Evolutionary conservation across 1,140 invertebrate species (phyloP).

Genomic region (Drosophila baimaii): DNA sequence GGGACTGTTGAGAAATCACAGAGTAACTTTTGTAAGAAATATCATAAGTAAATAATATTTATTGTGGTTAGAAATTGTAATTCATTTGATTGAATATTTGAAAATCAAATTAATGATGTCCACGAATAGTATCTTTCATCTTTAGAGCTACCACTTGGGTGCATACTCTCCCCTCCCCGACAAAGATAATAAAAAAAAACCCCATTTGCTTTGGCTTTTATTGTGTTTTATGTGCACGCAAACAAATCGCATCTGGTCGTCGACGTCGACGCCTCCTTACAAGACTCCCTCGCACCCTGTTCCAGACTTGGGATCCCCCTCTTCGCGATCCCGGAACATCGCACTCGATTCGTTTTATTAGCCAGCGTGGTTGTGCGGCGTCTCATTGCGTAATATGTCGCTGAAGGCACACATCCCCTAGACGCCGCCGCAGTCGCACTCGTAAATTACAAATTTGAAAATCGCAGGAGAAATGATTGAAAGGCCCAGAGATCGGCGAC

Average conservation of each 20-base stretch:
- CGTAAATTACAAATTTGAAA: conserved; percentile 72
- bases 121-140: conserved; percentile 9
- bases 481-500: conserved; percentile 52
- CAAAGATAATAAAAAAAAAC: conserved; percentile 14
- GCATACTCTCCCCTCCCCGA: neutral
- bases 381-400: conserved; percentile 81
- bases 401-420: conserved; percentile 45
- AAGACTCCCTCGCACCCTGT: neutral
- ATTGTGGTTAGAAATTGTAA: neutral
- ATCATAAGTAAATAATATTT: neutral
- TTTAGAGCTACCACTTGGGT: conserved; percentile 15
- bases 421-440: conserved; percentile 37
- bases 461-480: conserved; percentile 74
- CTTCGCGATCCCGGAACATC: neutral
- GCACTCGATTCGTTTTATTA: conserved; percentile 70
- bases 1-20: neutral
- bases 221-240: conserved; percentile 38
- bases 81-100: neutral
- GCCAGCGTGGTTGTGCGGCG: conserved; percentile 56
- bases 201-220: conserved; percentile 25
- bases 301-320: neutral
- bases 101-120: conserved; percentile 9
- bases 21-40: neutral
- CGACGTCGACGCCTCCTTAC: neutral
- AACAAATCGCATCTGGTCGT: conserved; percentile 59